Conservation (phyloP, 2,797 vertebrate genomes). For the Gymnocypris eckloni region DNA sequence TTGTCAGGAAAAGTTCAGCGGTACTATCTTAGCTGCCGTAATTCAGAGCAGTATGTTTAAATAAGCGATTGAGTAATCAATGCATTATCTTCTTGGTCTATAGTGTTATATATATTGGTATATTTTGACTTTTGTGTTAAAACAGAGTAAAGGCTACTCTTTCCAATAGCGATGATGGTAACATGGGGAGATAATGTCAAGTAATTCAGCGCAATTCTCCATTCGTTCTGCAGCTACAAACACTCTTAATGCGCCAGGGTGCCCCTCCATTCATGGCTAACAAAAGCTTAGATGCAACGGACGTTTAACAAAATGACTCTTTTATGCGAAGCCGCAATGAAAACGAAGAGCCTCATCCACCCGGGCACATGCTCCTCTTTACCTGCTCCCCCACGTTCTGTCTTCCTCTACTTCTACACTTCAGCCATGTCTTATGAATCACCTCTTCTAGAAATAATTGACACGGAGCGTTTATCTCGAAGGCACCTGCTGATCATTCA, state of each 20-base stretch:
- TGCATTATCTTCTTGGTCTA: constrained; percentile 49
- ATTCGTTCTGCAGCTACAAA: constrained; percentile 86
- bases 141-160: constrained; percentile 56
- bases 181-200: constrained; percentile 63
- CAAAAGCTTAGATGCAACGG: constrained; percentile 85
- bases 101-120: constrained; percentile 35
- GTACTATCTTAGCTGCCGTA: constrained; percentile 46
- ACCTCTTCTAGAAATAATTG: constrained; percentile 82
- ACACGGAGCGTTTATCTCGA: constrained; percentile 89
- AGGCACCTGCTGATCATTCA: constrained; percentile 92
- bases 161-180: constrained; percentile 54
- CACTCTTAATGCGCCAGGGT: constrained; percentile 83
- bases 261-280: constrained; percentile 88
- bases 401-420: constrained; percentile 36
- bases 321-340: constrained; percentile 89
- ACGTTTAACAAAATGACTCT: constrained; percentile 95
- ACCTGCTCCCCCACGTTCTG: constrained; percentile 52
- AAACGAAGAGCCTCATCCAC: constrained; percentile 81
- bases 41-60: constrained; percentile 34
- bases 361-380: constrained; percentile 23
- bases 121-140: constrained; percentile 61
- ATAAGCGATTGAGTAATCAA: constrained; percentile 48
- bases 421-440: constrained; percentile 41
- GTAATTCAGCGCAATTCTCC: constrained; percentile 75
- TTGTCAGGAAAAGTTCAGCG: constrained; percentile 21